Conservation (phyloP, 2,888 invertebrate genomes). For the Colletes collaris region DNA sequence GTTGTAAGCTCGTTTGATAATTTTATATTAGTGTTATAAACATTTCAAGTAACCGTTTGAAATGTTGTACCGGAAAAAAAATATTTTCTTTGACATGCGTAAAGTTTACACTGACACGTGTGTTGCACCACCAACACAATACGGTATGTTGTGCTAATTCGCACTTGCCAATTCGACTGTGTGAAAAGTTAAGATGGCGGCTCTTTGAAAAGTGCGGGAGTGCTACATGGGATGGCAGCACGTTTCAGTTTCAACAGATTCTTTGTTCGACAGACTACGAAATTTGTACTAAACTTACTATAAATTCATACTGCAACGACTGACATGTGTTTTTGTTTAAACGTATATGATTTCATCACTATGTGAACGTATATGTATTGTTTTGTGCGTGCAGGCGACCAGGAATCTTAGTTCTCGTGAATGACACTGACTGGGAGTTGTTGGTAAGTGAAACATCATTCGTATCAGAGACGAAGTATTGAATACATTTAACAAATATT, state of each 20-base stretch:
- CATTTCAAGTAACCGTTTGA: not conserved
- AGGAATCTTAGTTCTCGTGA: conserved; percentile 96
- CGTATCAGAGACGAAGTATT: too few relatives aligned
- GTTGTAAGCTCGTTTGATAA: conserved; percentile 60
- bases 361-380: not conserved
- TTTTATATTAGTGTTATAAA: not conserved
- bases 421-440: conserved; percentile 98
- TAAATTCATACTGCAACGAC: not conserved
- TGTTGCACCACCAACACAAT: conserved; percentile 36
- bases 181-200: conserved; percentile 48
- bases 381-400: conserved; percentile 86
- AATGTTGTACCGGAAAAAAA: conserved; percentile 29
- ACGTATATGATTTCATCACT: not conserved
- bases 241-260: conserved; percentile 1
- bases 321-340: not conserved
- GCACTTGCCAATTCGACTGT: conserved; percentile 40
- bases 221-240: conserved; percentile 32
- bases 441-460: conserved; percentile 84
- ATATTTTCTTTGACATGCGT: conserved; percentile 22
- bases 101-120: conserved; percentile 24
- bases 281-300: too few relatives aligned
- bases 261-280: not conserved
- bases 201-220: not conserved
- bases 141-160: conserved; percentile 42
- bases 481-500: too few relatives aligned